These are phyloP conservation scores for Ceratina calcarata DNA, from an alignment of 1,140 invertebrate genomes.

Conservation along the genomic window DNA sequence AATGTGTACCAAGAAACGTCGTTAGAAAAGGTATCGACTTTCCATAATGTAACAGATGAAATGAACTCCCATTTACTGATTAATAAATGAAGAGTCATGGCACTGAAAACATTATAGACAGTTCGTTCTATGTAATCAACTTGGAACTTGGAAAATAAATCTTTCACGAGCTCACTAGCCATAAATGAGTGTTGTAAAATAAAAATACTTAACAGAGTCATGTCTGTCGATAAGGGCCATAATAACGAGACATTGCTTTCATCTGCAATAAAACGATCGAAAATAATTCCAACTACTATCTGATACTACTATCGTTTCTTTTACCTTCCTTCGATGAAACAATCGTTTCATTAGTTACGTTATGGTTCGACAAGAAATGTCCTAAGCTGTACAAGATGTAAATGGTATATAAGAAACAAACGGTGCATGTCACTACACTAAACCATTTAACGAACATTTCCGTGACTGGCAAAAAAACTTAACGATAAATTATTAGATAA, in stretches of 20 bases:
- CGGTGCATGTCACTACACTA: conserved; percentile 58
- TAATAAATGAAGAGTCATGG: conserved; percentile 69
- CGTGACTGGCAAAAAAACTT: background rate
- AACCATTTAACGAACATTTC: conserved; percentile 64
- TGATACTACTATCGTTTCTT: background rate
- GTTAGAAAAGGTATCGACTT: conserved; percentile 75
- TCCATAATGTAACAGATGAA: conserved; percentile 78
- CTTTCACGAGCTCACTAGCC: conserved; percentile 77
- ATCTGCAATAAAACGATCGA: conserved; percentile 59
- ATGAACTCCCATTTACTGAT: conserved; percentile 78
- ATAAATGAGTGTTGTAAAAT: conserved; percentile 81
- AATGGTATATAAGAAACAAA: conserved; percentile 75
- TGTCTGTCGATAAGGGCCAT: conserved; percentile 74
- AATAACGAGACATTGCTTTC: conserved; percentile 57
- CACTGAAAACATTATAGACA: conserved; percentile 77
- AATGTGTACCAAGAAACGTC: conserved; percentile 78
- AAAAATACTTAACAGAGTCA: conserved; percentile 78
- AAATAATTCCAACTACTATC: background rate
- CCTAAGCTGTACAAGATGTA: conserved; percentile 72
- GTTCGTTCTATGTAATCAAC: conserved; percentile 78
- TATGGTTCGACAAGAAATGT: conserved; percentile 73
- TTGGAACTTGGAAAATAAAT: conserved; percentile 71
- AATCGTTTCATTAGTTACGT: conserved; percentile 47
- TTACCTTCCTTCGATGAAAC: conserved; percentile 9
- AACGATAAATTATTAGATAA: background rate